Conservation (phyloP, 2,113 vertebrate genomes). For the Oryzias melastigma region DNA sequence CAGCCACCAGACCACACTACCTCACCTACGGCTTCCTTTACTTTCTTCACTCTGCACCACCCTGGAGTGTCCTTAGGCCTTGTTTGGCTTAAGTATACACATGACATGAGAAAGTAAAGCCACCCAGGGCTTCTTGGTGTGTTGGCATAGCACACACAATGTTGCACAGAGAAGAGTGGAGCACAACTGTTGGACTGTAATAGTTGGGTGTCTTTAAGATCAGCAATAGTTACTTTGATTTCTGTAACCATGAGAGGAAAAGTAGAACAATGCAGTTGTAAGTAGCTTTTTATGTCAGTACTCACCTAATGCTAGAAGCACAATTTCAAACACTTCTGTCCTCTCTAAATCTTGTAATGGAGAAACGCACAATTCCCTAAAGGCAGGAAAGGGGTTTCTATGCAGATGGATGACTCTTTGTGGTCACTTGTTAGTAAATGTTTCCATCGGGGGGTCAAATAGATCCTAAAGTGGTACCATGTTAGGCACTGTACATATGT, state of each 20-base stretch:
- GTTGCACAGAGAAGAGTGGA: constrained; percentile 54
- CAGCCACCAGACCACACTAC: constrained; percentile 76
- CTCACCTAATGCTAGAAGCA: constrained; percentile 47
- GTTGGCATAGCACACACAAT: constrained; percentile 60
- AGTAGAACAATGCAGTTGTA: constrained; percentile 31
- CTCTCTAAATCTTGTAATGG: constrained; percentile 61
- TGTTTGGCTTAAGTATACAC: constrained; percentile 74
- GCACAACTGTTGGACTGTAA: background rate
- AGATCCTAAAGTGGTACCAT: constrained; percentile 62
- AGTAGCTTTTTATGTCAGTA: constrained; percentile 33
- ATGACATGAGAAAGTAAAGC: constrained; percentile 71
- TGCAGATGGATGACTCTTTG: constrained; percentile 71
- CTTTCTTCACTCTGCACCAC: constrained; percentile 64
- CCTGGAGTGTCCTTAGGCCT: constrained; percentile 70
- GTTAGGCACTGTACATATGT: constrained; percentile 66
- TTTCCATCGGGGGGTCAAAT: constrained; percentile 74
- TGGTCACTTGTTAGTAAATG: constrained; percentile 79
- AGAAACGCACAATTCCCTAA: constrained; percentile 54
- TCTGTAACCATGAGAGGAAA: constrained; percentile 24
- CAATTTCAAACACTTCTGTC: constrained; percentile 43
- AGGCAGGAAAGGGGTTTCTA: constrained; percentile 64
- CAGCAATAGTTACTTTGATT: constrained; percentile 27
- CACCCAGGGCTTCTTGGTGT: constrained; percentile 66
- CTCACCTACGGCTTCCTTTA: constrained; percentile 62
- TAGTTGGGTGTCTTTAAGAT: constrained; percentile 20